phyloP scores from a whole-genome alignment of 2,888 invertebrate genomes.

The Panzeria rudis region DNA sequence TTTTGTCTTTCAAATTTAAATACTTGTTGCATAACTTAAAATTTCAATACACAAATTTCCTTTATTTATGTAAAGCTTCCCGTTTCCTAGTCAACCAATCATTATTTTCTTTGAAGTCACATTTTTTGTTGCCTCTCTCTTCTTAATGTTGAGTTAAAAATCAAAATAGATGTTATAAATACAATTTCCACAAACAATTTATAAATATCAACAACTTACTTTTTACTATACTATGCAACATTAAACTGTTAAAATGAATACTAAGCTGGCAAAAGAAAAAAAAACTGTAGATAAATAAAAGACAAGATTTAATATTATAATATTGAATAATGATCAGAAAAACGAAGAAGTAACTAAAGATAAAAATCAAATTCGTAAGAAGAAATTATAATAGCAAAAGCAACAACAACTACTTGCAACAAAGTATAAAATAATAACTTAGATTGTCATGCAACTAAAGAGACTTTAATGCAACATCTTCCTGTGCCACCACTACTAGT shows the following conservation, averaged over 20 bases:
- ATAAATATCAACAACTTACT: constrained; percentile 62
- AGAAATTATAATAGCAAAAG: constrained; percentile 33
- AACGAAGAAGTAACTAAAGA: constrained; percentile 41
- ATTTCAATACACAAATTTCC: constrained; percentile 27
- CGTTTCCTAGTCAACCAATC: constrained; percentile 19
- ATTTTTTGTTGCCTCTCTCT: not conserved
- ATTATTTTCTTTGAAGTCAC: constrained; percentile 1
- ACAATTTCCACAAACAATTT: constrained; percentile 69
- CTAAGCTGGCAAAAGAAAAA: constrained; percentile 16
- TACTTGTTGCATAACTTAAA: not conserved
- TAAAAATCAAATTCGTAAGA: constrained; percentile 48
- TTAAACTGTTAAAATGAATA: constrained; percentile 41
- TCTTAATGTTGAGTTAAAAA: constrained; percentile 3
- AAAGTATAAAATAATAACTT: constrained; percentile 67
- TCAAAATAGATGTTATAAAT: constrained; percentile 60
- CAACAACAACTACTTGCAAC: constrained; percentile 29
- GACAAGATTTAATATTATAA: constrained; percentile 65
- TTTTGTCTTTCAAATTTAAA: not conserved
- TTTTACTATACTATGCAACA: constrained; percentile 52
- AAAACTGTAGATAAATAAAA: constrained; percentile 11
- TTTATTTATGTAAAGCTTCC: constrained; percentile 6
- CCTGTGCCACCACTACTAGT: not conserved
- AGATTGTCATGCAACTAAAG: constrained; percentile 60
- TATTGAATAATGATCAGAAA: constrained; percentile 70
- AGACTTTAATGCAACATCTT: constrained; percentile 47